Evolutionary conservation across 2,797 vertebrate genomes (phyloP), one percentile per base, ranked within the genome.

Genomic region (Aplochiton taeniatus): DNA sequence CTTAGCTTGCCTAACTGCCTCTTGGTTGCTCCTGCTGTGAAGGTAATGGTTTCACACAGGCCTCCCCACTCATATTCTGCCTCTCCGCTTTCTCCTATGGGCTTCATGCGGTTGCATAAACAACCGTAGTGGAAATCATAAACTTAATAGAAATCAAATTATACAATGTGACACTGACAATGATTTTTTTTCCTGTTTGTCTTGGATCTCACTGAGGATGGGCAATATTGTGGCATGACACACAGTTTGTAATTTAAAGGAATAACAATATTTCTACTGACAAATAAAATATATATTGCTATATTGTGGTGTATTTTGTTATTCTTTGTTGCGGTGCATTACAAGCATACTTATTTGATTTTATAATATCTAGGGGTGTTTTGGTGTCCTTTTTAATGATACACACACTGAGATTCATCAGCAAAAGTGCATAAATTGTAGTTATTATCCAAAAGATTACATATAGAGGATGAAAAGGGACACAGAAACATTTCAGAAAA

Each of bases 361-460:
- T 55, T 45, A 17, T 45, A 14, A 12, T 48, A 16, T 61, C 41
- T 49, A 50, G 42, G 49, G 43, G 68, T 61, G 79, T 62, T 70
- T 58, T n/a, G n/a, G 72, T 73, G 63, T 47, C 50, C 50, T 53
- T 63, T 12, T 11, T 41, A 20, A 50, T 47, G 52, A 6, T 41
- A 14, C 42, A 43, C 41, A 54, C 31, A 20, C 14, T 54, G 16
- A 67, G 54, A 79, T 79, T 58, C 48, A 54, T 49, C 41, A 41
- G 41, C 31, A 76, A 72, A 68, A 72, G 70, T 84, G 82, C 80
- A 86, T 81, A 85, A 84, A 90, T 88, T 88, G 75, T 73, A 84
- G 81, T 89, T 86, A 89, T 68, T 87, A 83, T 83, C 73, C 41
- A 61, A 82, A 90, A 85, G 88, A 88, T 88, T 91, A 92, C 88